phyloP scores from a whole-genome alignment of 2,888 invertebrate genomes.

The Scaptomyza polygonia region DNA sequence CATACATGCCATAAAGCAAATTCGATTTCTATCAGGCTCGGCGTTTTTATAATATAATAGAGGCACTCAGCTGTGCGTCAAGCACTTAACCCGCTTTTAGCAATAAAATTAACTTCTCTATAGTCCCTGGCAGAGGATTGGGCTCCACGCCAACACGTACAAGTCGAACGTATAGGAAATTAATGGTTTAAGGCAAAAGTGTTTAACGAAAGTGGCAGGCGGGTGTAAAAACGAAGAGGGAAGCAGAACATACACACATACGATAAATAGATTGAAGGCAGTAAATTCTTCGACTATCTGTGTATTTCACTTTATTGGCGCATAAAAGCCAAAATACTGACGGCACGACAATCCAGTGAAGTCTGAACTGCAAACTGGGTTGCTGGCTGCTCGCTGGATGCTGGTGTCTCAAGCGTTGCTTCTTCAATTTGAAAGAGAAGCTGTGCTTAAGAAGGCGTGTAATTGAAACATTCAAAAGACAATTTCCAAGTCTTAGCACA shows the following conservation, averaged over 20 bases:
- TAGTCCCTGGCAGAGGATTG: slow-evolving; percentile 37
- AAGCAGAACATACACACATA: slow-evolving; percentile 26
- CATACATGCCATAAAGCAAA: slow-evolving; percentile 82
- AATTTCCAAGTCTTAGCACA: slow-evolving; percentile 84
- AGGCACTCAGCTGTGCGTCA: slow-evolving; percentile 69
- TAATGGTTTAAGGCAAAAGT: slow-evolving; percentile 83
- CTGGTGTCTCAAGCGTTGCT: slow-evolving; percentile 50
- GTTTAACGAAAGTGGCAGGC: slow-evolving; percentile 75
- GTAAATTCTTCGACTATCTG: slow-evolving; percentile 74
- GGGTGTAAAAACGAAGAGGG: slow-evolving; percentile 18
- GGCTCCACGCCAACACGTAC: slow-evolving; percentile 57
- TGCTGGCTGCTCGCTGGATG: slow-evolving; percentile 12
- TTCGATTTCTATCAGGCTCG: slow-evolving; percentile 78
- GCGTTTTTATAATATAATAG: slow-evolving; percentile 46
- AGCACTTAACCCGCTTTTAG: slow-evolving; percentile 82
- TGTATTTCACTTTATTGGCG: slow-evolving; percentile 77
- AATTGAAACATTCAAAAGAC: slow-evolving; percentile 85
- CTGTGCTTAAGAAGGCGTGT: slow-evolving; percentile 85
- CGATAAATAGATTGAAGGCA: slow-evolving; percentile 65
- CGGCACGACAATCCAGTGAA: slow-evolving; percentile 32
- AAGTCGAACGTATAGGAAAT: slow-evolving; percentile 76
- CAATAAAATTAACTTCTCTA: slow-evolving; percentile 81
- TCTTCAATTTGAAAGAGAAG: slow-evolving; percentile 80
- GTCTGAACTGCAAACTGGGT: slow-evolving; percentile 38
- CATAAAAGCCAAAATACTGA: slow-evolving; percentile 66